Evolutionary conservation across 2,113 vertebrate genomes (phyloP).

Genomic region (Isichthys henryi): DNA sequence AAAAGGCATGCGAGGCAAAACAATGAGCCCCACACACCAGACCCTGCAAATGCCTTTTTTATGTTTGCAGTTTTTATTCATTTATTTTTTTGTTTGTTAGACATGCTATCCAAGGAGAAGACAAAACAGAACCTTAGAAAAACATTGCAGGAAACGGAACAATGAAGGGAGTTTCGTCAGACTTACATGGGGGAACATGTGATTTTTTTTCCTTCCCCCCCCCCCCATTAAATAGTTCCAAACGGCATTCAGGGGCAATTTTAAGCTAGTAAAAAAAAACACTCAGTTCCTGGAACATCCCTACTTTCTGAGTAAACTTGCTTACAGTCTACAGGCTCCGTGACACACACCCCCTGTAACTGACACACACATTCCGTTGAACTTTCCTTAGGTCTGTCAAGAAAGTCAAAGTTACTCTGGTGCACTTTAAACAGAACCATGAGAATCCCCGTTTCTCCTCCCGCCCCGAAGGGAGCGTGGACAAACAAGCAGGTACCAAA

Average conservation of each 20-base stretch:
- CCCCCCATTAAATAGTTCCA: constrained; percentile 28
- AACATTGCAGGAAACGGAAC: constrained; percentile 37
- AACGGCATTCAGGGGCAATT: constrained; percentile 21
- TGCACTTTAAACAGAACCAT: not conserved
- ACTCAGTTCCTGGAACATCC: constrained; percentile 40
- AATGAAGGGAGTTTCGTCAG: constrained; percentile 25
- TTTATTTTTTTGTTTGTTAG: not conserved
- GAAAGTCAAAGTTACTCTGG: not conserved
- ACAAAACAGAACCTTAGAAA: constrained; percentile 21
- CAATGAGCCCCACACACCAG: constrained; percentile 23
- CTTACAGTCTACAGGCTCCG: not conserved
- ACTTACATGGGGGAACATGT: constrained; percentile 24
- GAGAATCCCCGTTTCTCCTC: not conserved
- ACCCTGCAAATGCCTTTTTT: not conserved
- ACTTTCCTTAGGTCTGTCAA: not conserved
- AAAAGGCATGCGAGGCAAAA: constrained; percentile 17
- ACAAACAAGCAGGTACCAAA: not conserved
- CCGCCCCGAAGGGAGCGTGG: not conserved
- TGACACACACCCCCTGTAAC: not conserved
- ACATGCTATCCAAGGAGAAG: not conserved
- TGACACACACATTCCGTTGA: not conserved
- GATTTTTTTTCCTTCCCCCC: constrained; percentile 16
- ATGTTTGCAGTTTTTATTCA: not conserved
- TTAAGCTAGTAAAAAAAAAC: constrained; percentile 39
- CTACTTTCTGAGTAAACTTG: constrained; percentile 14